Base-by-base conservation (phyloP, 1,140 invertebrate species). In the Coenobita brevimanus region DNA sequence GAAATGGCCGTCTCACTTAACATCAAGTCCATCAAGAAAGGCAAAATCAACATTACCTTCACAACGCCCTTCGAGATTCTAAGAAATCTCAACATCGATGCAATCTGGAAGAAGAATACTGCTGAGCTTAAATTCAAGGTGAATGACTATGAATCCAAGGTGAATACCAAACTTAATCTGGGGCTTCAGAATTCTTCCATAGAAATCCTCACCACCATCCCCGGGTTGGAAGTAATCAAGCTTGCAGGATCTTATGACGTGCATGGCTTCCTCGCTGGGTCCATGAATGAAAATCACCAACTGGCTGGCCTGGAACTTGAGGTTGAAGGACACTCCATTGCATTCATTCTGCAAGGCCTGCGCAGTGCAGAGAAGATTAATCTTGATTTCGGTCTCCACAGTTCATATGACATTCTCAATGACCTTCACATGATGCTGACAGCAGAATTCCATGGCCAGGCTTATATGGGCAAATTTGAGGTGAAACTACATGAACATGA, bases 11-110 rank as follows among this genome's bases (percentile, higher is more conserved):
- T 6, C 17, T 50, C 46, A 8, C 46, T 50, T 50, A 50, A 50
- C 17, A 50, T 50, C 6, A 6, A 50, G 46, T 50, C 46, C 17
- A 8, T 50, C 6, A 50, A 8, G 46, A 50, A 50, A 50, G 46
- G 46, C 6, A 50, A 50, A 50, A 17, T 50, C 6, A 8, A 50
- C 17, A 8, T 50, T 8, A 50, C 46, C 17, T 17, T 90, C 3
- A 85, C 43, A 27, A 86, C 89, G 36, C 86, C 89, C 8, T 90
- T 89, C 76, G 80, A 88, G 8, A 30, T 86, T 4, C 24, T 89
- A 3, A 54, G 57, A 57, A 82, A 41, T 13, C 54, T 90, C 21
- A 73, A 71, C 30, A 82, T 90, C 10, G 54, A 86, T 24, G 89
- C 64, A 21, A 80, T 27, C 6, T 89, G 87, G 87, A 69, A 76